Conservation (phyloP, 2,888 invertebrate species). For the Chymomyza fuscimana region DNA sequence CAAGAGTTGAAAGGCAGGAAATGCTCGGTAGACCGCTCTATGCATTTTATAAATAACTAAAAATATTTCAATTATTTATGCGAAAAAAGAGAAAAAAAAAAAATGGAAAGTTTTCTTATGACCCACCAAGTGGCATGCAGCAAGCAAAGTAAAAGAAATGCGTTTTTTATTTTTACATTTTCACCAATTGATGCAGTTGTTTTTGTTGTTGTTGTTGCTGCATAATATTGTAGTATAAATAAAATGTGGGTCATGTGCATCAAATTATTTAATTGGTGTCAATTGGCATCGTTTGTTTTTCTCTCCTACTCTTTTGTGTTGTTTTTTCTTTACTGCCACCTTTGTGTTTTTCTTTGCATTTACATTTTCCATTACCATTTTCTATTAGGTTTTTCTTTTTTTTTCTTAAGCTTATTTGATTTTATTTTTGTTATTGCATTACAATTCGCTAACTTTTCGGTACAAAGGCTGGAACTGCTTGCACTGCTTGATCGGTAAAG, state of each 20-base stretch:
- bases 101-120: constrained; percentile 13
- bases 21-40: background rate
- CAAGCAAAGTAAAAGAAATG: background rate
- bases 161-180: constrained; percentile 35
- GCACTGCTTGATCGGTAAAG: background rate
- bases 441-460: no score
- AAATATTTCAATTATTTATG: constrained; percentile 22
- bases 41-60: constrained; percentile 11
- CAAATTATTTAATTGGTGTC: constrained; percentile 74
- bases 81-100: constrained; percentile 4
- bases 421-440: constrained; percentile 41
- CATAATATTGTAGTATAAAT: constrained; percentile 45
- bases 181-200: constrained; percentile 22
- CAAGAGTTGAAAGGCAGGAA: background rate
- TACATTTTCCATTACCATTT: background rate
- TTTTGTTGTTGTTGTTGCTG: constrained; percentile 2
- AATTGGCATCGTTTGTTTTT: constrained; percentile 43
- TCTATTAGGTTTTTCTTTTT: background rate
- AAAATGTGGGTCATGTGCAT: constrained; percentile 74
- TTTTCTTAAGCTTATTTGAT: background rate
- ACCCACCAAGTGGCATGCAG: background rate
- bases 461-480: background rate
- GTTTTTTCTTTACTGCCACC: background rate
- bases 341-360: background rate
- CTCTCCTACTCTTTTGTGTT: background rate